A percentile compares a stretch with the other conserved stretches of the same genome.
These are phyloP conservation scores for Poecilia picta DNA, from an alignment of 2,797 vertebrate genomes.

Conservation along the genomic window DNA sequence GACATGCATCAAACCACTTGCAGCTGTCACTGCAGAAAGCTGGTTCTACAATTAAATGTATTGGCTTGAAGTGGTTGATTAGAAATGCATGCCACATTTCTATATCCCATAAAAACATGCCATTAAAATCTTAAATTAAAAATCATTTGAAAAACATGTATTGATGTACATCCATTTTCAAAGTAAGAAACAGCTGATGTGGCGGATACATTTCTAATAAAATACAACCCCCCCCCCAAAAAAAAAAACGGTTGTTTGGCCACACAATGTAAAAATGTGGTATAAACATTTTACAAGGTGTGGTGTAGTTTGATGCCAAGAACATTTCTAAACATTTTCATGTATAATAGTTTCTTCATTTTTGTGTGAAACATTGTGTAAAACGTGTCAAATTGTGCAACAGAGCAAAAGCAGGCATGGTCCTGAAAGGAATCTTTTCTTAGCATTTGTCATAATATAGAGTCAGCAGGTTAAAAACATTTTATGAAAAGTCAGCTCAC, in stretches of 20 bases:
- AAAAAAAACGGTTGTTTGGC: not conserved
- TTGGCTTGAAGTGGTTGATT: not conserved
- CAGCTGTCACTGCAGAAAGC: not conserved
- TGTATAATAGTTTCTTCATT: not conserved
- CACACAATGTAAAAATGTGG: not conserved
- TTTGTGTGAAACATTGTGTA: not conserved
- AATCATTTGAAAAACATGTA: not conserved
- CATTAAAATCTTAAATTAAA: no score
- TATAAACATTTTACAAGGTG: not conserved
- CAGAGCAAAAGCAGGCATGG: not conserved
- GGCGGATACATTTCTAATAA: not conserved
- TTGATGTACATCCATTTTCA: not conserved
- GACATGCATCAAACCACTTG: not conserved
- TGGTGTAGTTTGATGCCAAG: not conserved
- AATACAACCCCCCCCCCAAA: not conserved
- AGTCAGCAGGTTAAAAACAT: slow-evolving; percentile 2
- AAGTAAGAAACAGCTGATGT: not conserved
- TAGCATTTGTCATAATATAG: not conserved
- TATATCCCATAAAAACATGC: not conserved
- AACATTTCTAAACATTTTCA: not conserved
- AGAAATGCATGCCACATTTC: not conserved
- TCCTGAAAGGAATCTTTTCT: not conserved
- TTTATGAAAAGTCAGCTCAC: not conserved
- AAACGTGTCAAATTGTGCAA: not conserved
- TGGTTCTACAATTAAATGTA: not conserved